A percentile compares a stretch with the other conserved stretches of the same genome.
Evolutionary conservation across 2,888 invertebrate genomes (phyloP).

Genomic region (Oscheius onirici): DNA sequence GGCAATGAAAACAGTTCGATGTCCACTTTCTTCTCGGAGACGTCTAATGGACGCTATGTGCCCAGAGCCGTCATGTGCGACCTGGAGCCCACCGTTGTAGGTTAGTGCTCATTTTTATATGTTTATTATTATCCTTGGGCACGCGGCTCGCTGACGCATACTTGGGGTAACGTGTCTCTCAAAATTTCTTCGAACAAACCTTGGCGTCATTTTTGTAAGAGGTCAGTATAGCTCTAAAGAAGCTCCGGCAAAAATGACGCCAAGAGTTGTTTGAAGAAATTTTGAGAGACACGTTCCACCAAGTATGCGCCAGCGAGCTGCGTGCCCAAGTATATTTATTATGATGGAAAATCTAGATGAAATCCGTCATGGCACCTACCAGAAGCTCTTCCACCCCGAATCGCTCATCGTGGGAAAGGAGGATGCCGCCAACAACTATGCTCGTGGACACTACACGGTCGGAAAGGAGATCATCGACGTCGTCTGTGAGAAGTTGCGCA

Average conservation of each 20-base stretch:
- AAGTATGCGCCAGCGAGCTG: no score
- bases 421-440: constrained; percentile 97
- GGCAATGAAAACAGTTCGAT: not conserved
- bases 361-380: constrained; percentile 85
- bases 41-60: constrained; percentile 77
- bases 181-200: no score
- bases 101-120: no score
- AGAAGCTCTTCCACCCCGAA: constrained; percentile 80
- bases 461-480: constrained; percentile 74
- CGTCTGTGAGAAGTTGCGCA: constrained; percentile 53
- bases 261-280: no score
- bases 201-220: no score
- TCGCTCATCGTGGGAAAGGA: constrained; percentile 87
- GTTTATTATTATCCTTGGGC: no score
- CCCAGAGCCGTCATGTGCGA: constrained; percentile 65
- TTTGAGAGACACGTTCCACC: no score
- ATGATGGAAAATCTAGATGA: constrained; percentile 75
- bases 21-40: constrained; percentile 79
- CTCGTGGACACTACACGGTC: constrained; percentile 95
- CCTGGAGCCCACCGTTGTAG: constrained; percentile 66
- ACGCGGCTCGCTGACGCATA: no score
- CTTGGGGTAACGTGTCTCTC: no score
- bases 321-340: no score
- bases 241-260: no score
- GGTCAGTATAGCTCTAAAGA: no score